phyloP scores from a whole-genome alignment of 2,797 vertebrate genomes.

The Euphonia xanthogaster region DNA sequence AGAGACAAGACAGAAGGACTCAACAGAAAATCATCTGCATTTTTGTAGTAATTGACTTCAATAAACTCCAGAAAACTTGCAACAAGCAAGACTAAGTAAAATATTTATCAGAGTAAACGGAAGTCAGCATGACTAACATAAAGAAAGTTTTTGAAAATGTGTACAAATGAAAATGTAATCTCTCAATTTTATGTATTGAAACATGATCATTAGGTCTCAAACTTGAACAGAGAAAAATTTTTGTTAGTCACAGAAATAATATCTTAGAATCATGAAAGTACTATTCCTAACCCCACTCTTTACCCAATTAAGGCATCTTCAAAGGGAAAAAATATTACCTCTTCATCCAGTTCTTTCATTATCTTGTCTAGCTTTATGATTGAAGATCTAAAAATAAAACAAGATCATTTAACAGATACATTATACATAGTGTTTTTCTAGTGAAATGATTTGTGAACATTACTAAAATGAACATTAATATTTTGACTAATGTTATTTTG shows the following conservation, averaged over 20 bases:
- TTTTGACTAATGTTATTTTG: background rate
- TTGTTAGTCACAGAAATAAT: background rate
- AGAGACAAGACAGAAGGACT: background rate
- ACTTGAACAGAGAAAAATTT: background rate
- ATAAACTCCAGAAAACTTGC: background rate
- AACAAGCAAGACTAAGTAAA: background rate
- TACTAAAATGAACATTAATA: background rate
- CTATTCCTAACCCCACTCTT: background rate
- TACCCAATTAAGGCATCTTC: background rate
- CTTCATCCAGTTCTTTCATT: slow-evolving; percentile 97
- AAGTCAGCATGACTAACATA: background rate
- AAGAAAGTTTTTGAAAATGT: background rate
- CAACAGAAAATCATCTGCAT: background rate
- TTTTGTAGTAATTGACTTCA: background rate
- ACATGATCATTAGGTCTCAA: background rate
- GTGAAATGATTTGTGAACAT: background rate
- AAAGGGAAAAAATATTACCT: slow-evolving; percentile 77
- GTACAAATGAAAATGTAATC: background rate
- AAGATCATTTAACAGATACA: background rate
- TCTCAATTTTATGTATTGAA: background rate
- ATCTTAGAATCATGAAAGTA: background rate
- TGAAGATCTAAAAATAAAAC: slow-evolving; percentile 80
- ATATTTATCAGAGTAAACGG: background rate
- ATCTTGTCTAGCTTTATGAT: slow-evolving; percentile 95
- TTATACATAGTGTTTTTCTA: background rate